Evolutionary conservation across 2,113 vertebrate species (phyloP).

Genomic region (Phycodurus eques): DNA sequence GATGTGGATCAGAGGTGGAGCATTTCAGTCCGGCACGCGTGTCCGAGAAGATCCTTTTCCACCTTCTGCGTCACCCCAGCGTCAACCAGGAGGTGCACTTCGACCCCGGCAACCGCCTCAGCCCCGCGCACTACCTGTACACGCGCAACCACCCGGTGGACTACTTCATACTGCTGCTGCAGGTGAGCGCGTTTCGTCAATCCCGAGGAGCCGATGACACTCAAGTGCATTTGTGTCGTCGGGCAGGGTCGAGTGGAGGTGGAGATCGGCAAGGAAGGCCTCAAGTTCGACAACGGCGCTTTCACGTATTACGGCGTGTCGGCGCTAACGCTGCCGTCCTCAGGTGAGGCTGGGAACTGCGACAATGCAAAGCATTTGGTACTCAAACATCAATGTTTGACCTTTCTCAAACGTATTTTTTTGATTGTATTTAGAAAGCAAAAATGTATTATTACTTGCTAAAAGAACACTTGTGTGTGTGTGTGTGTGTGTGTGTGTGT

Average conservation of each 20-base stretch:
- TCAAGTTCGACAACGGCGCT: slow-evolving; percentile 90
- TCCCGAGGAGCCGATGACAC: no score
- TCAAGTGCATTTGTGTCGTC: no score
- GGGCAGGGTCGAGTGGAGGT: slow-evolving; percentile 87
- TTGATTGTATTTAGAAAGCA: no score
- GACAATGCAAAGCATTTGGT: not conserved
- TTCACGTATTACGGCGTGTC: slow-evolving; percentile 90
- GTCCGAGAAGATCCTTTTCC: slow-evolving; percentile 86
- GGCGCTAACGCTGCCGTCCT: slow-evolving; percentile 80
- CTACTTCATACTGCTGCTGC: slow-evolving; percentile 89
- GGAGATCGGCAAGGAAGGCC: slow-evolving; percentile 89
- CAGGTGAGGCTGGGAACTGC: slow-evolving; percentile 69
- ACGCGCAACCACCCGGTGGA: slow-evolving; percentile 87
- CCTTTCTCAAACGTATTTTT: no score
- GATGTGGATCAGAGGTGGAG: slow-evolving; percentile 80
- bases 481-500: slow-evolving; percentile 1
- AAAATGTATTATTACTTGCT: not conserved
- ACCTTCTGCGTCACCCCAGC: slow-evolving; percentile 85
- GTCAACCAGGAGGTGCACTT: slow-evolving; percentile 91
- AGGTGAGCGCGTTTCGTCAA: slow-evolving; percentile 66
- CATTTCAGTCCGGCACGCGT: slow-evolving; percentile 81
- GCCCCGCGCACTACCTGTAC: slow-evolving; percentile 84
- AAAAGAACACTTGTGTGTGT: not conserved
- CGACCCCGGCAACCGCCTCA: slow-evolving; percentile 77
- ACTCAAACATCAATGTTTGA: no score